These are phyloP conservation scores for Bombus difficillimus DNA, from an alignment of 1,140 invertebrate species.

Conservation along the genomic window DNA sequence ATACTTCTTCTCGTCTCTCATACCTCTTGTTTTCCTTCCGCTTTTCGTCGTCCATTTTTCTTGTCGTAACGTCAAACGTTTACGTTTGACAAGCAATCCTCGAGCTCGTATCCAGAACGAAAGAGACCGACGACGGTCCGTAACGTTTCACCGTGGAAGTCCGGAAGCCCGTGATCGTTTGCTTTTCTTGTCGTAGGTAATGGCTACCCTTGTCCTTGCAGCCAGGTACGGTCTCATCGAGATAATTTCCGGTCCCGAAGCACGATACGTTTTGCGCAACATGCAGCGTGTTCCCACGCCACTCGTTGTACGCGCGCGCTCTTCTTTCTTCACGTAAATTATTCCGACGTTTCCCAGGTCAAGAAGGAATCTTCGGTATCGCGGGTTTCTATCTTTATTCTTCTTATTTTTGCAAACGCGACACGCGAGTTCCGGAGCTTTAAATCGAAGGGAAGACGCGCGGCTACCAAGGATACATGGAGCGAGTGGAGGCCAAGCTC, in stretches of 20 bases:
- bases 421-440: not conserved
- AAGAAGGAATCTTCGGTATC: too few species aligned
- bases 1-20: not conserved
- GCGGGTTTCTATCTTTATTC: not conserved
- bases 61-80: constrained; percentile 41
- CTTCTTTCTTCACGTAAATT: not conserved
- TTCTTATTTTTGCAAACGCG: not conserved
- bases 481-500: not conserved
- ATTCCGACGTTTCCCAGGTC: not conserved
- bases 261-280: not conserved
- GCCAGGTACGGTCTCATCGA: not conserved
- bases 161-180: constrained; percentile 13
- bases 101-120: not conserved
- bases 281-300: not conserved
- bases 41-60: constrained; percentile 33
- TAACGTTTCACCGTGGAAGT: not conserved
- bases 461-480: too few species aligned
- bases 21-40: not conserved
- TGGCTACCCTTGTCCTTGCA: not conserved
- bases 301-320: not conserved
- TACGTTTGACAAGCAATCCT: constrained; percentile 52
- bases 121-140: not conserved
- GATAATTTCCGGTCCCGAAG: constrained; percentile 14
- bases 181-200: not conserved
- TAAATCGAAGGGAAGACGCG: too few species aligned